Percentiles rank a stretch among this genome's conserved stretches.
Conservation (phyloP, 37 sponge, comb jelly and placozoan species). For the Crambe crambe region DNA sequence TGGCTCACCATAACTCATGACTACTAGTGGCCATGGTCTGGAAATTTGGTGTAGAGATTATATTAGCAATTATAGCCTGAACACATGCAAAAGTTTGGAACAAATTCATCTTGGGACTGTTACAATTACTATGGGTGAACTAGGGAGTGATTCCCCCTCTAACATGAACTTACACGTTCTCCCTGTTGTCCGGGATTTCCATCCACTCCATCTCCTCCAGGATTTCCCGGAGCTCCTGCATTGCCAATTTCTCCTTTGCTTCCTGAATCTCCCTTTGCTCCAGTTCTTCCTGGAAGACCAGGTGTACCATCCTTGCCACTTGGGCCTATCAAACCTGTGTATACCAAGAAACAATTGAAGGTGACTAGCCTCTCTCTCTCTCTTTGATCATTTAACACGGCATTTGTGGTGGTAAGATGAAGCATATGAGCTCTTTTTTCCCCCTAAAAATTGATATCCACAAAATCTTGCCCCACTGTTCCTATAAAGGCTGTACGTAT, state of each 20-base stretch:
- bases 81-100: too few species aligned
- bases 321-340: constrained; percentile 37
- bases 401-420: neutral
- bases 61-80: too few species aligned
- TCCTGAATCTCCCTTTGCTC: constrained; percentile 56
- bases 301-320: constrained; percentile 59
- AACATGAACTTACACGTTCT: constrained; percentile 1
- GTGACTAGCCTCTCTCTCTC: neutral
- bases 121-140: too few species aligned
- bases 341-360: neutral
- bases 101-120: too few species aligned
- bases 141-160: neutral
- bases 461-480: too few species aligned
- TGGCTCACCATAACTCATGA: too few species aligned
- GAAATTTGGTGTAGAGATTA: too few species aligned
- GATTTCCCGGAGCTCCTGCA: constrained; percentile 26
- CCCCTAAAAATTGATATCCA: too few species aligned
- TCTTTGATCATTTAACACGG: too few species aligned
- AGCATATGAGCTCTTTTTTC: neutral
- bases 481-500: too few species aligned
- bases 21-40: too few species aligned
- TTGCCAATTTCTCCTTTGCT: constrained; percentile 18
- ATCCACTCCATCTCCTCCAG: constrained; percentile 20
- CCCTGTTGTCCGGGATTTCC: constrained; percentile 42
- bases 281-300: constrained; percentile 62